Evolutionary conservation across 2,797 vertebrate genomes (phyloP).

Genomic region (Gymnoscopelus microlampas): DNA sequence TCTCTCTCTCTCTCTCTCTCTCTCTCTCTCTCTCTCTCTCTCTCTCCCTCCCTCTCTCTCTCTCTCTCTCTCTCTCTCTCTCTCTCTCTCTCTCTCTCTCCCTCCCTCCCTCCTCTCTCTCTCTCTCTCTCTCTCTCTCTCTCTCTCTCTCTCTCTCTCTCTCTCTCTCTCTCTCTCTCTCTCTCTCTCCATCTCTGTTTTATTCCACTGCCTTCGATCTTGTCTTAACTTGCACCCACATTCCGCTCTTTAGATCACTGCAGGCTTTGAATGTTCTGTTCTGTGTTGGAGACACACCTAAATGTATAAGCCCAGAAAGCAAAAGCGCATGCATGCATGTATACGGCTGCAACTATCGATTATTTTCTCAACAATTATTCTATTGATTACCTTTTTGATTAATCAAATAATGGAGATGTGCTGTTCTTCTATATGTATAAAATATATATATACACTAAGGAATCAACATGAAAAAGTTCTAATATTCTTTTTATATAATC

Average conservation of each 20-base stretch:
- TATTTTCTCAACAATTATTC: too few relatives aligned
- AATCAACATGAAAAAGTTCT: too few relatives aligned
- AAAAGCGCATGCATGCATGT: too few relatives aligned
- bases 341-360: too few relatives aligned
- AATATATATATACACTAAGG: too few relatives aligned
- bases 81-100: too few relatives aligned
- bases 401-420: too few relatives aligned
- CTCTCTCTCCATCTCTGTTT: background rate
- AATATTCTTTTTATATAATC: too few relatives aligned
- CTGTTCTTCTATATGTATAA: too few relatives aligned
- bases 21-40: background rate
- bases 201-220: background rate
- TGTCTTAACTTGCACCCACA: slow-evolving; percentile 56
- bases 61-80: background rate
- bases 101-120: background rate
- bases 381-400: too few relatives aligned
- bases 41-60: background rate
- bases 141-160: background rate
- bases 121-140: background rate
- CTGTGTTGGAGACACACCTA: background rate
- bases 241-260: slow-evolving; percentile 53
- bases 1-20: background rate
- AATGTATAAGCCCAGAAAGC: too few relatives aligned
- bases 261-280: slow-evolving; percentile 17
- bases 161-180: background rate